phyloP scores from a whole-genome alignment of 2,113 vertebrate species.

The Rattus norvegicus region GRCr8 NC_086027.1:79692001-79692500 shows the following conservation, averaged over 20 bases:
- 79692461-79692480: slow-evolving; percentile 24
- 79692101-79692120: not conserved
- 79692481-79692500: slow-evolving; percentile 44
- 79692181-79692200: not conserved
- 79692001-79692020: slow-evolving; percentile 24
- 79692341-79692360: not conserved
- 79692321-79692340: not conserved
- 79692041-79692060: slow-evolving; percentile 25
- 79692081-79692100: not conserved
- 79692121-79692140: not conserved
- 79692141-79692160: not conserved
- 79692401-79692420: slow-evolving; percentile 4
- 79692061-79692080: not conserved
- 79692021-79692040: not conserved
- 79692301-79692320: not conserved
- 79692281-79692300: not conserved
- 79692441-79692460: slow-evolving; percentile 31
- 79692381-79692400: slow-evolving; percentile 11
- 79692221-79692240: slow-evolving; percentile 43
- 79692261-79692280: not conserved
- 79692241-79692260: slow-evolving; percentile 38
- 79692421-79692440: slow-evolving; percentile 8
- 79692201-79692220: slow-evolving; percentile 17
- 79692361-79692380: slow-evolving; percentile 21
- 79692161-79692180: not conserved